Evolutionary conservation across 2,797 vertebrate genomes (phyloP).

Genomic region (Tiaroga cobitis): DNA sequence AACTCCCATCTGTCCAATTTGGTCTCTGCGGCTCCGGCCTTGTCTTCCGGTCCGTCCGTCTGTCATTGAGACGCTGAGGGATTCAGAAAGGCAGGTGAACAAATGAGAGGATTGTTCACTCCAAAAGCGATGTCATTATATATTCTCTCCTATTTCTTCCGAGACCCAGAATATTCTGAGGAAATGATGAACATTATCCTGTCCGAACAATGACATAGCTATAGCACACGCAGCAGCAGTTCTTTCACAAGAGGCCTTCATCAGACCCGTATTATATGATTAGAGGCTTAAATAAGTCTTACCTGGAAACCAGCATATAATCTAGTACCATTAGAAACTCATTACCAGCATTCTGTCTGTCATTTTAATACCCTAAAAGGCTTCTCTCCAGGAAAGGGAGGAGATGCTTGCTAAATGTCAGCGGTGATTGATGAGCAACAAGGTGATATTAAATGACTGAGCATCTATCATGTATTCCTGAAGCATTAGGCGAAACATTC

Average conservation of each 20-base stretch:
- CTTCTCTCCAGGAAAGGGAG: background rate
- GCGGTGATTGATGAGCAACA: constrained; percentile 43
- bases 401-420: constrained; percentile 37
- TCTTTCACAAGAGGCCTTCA: background rate
- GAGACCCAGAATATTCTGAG: constrained; percentile 22
- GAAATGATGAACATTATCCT: constrained; percentile 31
- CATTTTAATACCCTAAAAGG: constrained; percentile 26
- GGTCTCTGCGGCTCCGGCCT: constrained; percentile 39
- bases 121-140: constrained; percentile 36
- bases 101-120: constrained; percentile 48
- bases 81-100: constrained; percentile 38
- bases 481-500: background rate
- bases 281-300: constrained; percentile 32
- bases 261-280: constrained; percentile 28
- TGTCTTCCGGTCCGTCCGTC: constrained; percentile 27
- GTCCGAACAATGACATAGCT: constrained; percentile 25
- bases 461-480: constrained; percentile 14
- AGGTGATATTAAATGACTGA: constrained; percentile 21
- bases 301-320: constrained; percentile 36
- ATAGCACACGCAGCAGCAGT: background rate
- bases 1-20: constrained; percentile 57
- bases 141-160: constrained; percentile 31
- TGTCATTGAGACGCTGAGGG: constrained; percentile 41
- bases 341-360: constrained; percentile 30
- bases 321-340: constrained; percentile 40